These are phyloP conservation scores for Gymnogyps californianus DNA, from an alignment of 2,113 vertebrate genomes.

Conservation along the genomic window DNA sequence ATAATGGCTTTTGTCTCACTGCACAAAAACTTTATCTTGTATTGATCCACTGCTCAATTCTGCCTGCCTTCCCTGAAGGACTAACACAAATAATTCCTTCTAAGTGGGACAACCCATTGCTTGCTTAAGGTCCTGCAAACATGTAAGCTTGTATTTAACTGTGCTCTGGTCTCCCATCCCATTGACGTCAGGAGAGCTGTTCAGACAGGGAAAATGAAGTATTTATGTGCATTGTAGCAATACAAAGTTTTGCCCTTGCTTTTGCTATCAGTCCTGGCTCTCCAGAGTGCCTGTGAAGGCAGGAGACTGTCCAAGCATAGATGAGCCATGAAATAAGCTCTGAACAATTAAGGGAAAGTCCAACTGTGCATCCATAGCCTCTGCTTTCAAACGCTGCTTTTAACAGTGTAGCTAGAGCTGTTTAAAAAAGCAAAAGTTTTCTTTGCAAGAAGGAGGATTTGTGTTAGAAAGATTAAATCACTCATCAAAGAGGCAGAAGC, in stretches of 20 bases:
- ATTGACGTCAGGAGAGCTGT: not conserved
- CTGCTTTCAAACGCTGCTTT: not conserved
- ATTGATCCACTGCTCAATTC: not conserved
- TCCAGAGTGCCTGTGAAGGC: not conserved
- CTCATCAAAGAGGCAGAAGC: not conserved
- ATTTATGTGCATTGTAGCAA: not conserved
- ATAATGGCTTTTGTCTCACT: not conserved
- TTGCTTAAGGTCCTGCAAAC: not conserved
- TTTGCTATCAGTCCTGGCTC: not conserved
- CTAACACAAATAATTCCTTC: not conserved
- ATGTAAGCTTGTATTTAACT: not conserved
- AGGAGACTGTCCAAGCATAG: not conserved
- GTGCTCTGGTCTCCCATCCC: not conserved
- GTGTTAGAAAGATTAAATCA: not conserved
- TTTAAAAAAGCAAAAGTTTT: not conserved
- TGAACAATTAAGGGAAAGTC: not conserved
- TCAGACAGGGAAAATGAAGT: not conserved
- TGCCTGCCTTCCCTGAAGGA: not conserved
- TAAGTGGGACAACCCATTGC: not conserved
- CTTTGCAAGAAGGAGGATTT: not conserved
- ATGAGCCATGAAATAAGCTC: not conserved
- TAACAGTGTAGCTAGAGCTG: not conserved
- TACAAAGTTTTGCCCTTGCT: not conserved
- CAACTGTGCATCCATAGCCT: not conserved
- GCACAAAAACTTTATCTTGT: not conserved